A percentile compares a stretch with the other conserved stretches of the same genome.
Conservation (phyloP, 23 tunicate species). For the Trididemnum nubilum region DNA sequence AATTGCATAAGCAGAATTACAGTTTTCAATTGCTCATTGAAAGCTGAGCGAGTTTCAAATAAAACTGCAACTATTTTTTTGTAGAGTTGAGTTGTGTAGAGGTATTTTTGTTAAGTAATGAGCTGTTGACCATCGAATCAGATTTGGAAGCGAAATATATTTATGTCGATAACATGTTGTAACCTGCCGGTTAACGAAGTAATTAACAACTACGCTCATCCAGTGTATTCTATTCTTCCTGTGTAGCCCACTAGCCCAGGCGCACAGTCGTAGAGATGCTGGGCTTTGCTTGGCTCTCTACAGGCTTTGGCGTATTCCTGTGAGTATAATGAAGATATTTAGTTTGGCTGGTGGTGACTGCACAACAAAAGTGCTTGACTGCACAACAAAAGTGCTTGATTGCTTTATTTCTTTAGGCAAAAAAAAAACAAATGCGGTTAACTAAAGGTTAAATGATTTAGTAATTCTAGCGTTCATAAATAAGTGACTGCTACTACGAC, state of each 20-base stretch:
- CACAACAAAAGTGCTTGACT: background rate
- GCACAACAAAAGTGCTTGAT: background rate
- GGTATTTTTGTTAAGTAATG: too few species aligned
- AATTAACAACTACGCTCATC: too few species aligned
- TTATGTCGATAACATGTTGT: background rate
- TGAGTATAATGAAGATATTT: too few species aligned
- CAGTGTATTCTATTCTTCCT: too few species aligned
- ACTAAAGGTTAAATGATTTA: background rate
- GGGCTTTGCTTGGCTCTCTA: too few species aligned
- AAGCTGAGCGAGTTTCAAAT: background rate
- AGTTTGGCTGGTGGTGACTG: background rate
- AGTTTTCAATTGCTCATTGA: background rate
- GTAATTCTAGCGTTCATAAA: too few species aligned
- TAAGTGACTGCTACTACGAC: too few species aligned
- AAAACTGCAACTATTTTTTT: background rate
- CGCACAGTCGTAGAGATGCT: too few species aligned
- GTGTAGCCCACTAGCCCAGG: too few species aligned
- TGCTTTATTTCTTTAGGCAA: background rate
- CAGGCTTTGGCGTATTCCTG: too few species aligned
- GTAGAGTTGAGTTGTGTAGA: too few species aligned
- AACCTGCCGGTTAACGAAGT: too few species aligned
- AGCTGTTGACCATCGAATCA: background rate
- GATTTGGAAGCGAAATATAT: background rate
- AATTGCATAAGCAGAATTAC: background rate
- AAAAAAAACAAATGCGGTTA: background rate